phyloP scores from a whole-genome alignment of 2,113 vertebrate genomes.

The Pseudois nayaur region DNA sequence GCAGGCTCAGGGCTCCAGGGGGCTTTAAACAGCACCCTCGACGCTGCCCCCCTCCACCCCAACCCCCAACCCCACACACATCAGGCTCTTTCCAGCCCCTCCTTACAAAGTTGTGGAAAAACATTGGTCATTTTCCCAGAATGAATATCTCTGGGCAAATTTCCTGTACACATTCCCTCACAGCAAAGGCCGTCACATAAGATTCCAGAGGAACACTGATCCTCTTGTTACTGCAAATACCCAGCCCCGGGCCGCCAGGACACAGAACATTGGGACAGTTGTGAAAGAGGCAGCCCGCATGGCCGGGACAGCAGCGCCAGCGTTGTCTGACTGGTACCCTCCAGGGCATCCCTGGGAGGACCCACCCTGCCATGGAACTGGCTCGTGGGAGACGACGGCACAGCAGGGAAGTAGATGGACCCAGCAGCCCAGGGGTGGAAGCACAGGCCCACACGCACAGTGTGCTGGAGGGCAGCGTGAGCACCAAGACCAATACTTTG shows the following conservation, averaged over 20 bases:
- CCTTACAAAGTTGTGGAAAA: background rate
- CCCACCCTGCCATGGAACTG: background rate
- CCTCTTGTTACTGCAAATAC: background rate
- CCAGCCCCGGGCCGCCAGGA: background rate
- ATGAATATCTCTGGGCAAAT: constrained; percentile 14
- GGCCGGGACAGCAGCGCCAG: background rate
- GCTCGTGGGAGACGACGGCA: background rate
- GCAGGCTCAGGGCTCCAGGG: background rate
- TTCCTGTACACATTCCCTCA: background rate
- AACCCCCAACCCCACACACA: background rate
- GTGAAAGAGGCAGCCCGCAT: background rate
- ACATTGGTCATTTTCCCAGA: background rate
- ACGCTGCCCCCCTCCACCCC: background rate
- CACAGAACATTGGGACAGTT: background rate
- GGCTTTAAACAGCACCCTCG: background rate
- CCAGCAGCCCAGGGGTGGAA: accelerated
- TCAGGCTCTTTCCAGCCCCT: background rate
- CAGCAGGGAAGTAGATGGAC: background rate
- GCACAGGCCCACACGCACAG: accelerated
- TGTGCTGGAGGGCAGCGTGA: accelerated
- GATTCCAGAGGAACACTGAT: background rate
- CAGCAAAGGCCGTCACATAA: background rate
- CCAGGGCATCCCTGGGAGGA: background rate
- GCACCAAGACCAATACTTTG: background rate
- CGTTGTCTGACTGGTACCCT: too few relatives aligned